Evolutionary conservation across 2,797 vertebrate species (phyloP).

Genomic region (Hydrolagus colliei): DNA sequence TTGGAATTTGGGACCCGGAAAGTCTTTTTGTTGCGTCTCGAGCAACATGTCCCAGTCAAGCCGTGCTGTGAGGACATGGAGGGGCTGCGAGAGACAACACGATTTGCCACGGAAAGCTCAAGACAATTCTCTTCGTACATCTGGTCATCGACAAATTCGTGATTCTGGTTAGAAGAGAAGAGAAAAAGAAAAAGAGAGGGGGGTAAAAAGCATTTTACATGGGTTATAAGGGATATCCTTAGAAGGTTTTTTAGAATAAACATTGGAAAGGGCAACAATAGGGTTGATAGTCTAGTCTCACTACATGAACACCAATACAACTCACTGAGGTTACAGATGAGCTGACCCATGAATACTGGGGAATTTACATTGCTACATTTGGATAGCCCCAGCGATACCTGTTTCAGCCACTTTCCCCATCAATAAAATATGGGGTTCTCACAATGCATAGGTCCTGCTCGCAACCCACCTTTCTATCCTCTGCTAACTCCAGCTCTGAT

Average conservation of each 20-base stretch:
- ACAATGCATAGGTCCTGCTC: too few relatives aligned
- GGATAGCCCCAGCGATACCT: slow-evolving; percentile 25
- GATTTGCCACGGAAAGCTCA: slow-evolving; percentile 72
- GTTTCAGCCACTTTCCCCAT: too few relatives aligned
- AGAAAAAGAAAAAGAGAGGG: neutral
- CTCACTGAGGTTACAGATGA: neutral
- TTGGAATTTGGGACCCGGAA: slow-evolving; percentile 74
- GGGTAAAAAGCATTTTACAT: slow-evolving; percentile 16
- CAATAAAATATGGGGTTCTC: too few relatives aligned
- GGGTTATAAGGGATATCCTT: neutral
- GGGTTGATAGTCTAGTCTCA: neutral
- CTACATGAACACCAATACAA: neutral
- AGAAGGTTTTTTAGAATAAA: neutral
- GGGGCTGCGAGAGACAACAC: slow-evolving; percentile 66
- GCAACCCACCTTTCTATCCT: too few relatives aligned
- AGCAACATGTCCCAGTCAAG: slow-evolving; percentile 76
- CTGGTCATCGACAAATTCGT: slow-evolving; percentile 86
- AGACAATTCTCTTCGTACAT: slow-evolving; percentile 70
- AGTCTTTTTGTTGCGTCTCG: slow-evolving; percentile 72
- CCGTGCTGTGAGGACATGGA: slow-evolving; percentile 74
- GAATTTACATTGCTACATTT: slow-evolving; percentile 36
- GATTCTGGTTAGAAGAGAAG: slow-evolving; percentile 61
- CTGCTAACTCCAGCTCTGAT: too few relatives aligned
- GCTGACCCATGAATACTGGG: slow-evolving; percentile 5
- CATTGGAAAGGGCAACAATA: neutral